phyloP scores from a whole-genome alignment of 2,113 vertebrate genomes.

The Mobula hypostoma region DNA sequence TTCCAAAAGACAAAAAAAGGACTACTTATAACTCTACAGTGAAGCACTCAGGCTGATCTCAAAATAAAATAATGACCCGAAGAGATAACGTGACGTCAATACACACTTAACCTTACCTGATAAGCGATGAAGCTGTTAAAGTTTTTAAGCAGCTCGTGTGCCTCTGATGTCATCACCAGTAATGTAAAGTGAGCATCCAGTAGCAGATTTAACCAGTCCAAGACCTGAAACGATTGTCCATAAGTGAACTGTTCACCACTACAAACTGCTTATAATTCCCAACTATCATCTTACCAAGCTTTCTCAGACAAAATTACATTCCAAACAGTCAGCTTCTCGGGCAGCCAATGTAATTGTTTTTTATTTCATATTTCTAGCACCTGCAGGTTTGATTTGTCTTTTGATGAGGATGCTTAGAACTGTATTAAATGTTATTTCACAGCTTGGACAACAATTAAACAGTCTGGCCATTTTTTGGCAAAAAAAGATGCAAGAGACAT shows the following conservation, averaged over 20 bases:
- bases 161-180: conserved; percentile 82
- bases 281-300: too few relatives aligned
- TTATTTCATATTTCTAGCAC: too few relatives aligned
- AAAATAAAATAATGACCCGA: too few relatives aligned
- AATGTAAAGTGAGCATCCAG: conserved; percentile 90
- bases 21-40: not conserved
- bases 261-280: not conserved
- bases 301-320: not conserved
- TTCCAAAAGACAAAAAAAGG: not conserved
- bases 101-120: conserved; percentile 65
- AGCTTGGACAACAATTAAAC: too few relatives aligned
- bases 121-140: conserved; percentile 77
- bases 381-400: too few relatives aligned
- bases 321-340: not conserved
- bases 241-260: not conserved
- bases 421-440: too few relatives aligned
- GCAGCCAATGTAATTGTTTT: too few relatives aligned
- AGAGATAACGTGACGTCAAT: too few relatives aligned
- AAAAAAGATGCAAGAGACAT: too few relatives aligned
- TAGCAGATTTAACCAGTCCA: conserved; percentile 89
- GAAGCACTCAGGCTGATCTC: not conserved
- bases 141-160: conserved; percentile 65
- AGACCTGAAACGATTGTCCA: conserved; percentile 58
- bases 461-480: too few relatives aligned
- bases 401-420: too few relatives aligned